Conservation (phyloP, 92 coral and sea anemone species). For the Phenganax subtilis region DNA sequence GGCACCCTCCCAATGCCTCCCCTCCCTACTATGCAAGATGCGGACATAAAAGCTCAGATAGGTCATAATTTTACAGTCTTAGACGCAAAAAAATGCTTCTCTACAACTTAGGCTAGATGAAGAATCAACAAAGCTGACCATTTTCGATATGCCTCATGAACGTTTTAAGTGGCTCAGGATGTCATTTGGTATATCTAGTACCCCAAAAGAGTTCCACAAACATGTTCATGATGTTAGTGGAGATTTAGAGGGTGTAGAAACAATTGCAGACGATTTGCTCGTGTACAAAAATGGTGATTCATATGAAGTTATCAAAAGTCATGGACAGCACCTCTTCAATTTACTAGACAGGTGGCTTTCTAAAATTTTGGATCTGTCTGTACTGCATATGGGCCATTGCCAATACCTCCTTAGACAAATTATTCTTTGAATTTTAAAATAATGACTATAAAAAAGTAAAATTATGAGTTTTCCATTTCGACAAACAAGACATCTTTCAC, state of each 20-base stretch:
- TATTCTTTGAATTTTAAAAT: too few relatives aligned
- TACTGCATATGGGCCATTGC: too few relatives aligned
- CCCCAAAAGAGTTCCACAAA: slow-evolving; percentile 54
- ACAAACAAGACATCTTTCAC: too few relatives aligned
- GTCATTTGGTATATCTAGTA: slow-evolving; percentile 46
- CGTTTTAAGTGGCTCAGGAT: slow-evolving; percentile 43
- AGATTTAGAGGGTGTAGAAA: slow-evolving; percentile 1
- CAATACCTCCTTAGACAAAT: too few relatives aligned
- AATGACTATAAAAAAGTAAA: too few relatives aligned
- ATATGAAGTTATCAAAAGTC: neutral
- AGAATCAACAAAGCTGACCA: slow-evolving; percentile 45
- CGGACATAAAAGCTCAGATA: too few relatives aligned
- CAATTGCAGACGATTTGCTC: slow-evolving; percentile 5
- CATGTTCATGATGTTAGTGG: slow-evolving; percentile 44
- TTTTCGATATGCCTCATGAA: slow-evolving; percentile 42
- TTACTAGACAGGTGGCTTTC: too few relatives aligned
- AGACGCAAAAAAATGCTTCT: slow-evolving; percentile 49
- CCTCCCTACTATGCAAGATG: too few relatives aligned
- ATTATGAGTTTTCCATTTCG: too few relatives aligned
- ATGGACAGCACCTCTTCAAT: too few relatives aligned
- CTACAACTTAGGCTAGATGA: slow-evolving; percentile 52
- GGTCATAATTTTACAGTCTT: slow-evolving; percentile 4
- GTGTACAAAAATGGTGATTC: slow-evolving; percentile 2
- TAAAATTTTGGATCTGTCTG: too few relatives aligned
- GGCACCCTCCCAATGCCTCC: too few relatives aligned